Evolutionary conservation across 2,888 invertebrate genomes (phyloP), one percentile per base, ranked within the genome.

Genomic region (Drosophila meridiana): DNA sequence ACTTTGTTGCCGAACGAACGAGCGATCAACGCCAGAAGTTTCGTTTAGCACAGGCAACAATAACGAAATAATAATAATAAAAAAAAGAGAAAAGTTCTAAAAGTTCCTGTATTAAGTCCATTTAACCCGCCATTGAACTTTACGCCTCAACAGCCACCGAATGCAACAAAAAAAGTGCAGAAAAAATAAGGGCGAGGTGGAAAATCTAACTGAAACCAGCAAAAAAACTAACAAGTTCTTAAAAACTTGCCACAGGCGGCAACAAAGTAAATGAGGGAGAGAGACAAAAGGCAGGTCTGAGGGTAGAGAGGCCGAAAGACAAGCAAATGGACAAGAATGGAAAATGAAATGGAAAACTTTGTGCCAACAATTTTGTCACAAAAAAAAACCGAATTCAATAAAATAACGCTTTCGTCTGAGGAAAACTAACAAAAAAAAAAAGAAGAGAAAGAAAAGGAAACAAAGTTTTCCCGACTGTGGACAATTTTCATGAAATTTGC

Each of bases 91-190:
- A 83, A 88, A 89, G 72, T 78, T 88, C 73, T 73, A 75, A 86
- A 88, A 89, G 75, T 90, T 90, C 63, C 74, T 80, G 80, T 87
- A 90, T 87, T 88, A 87, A 90, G 90, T 90, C 87, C 90, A 90
- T 87, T 90, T 87, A 87, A 87, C 87, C 87, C 90, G 90, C 87
- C 89, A 87, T 87, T 87, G 87, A 87, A 87, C 87, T 90, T 87
- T 88, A 87, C 90, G 87, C 87, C 90, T 87, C 87, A 87, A 88
- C 84, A 76, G 84, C 62, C 80, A 75, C 57, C 83, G 81, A 86
- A 85, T 84, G 80, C 85, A 82, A 85, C 75, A 83, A 79, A 79
- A 79, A 79, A 73, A 82, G 62, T 56, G 36, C 52, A 64, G 56
- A 43, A 45, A 64, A 60, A 40, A 45, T 20, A 20, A 45, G 42